These are phyloP conservation scores for Pseudococcus viburni DNA, from an alignment of 2,888 invertebrate species.

Conservation along the genomic window DNA sequence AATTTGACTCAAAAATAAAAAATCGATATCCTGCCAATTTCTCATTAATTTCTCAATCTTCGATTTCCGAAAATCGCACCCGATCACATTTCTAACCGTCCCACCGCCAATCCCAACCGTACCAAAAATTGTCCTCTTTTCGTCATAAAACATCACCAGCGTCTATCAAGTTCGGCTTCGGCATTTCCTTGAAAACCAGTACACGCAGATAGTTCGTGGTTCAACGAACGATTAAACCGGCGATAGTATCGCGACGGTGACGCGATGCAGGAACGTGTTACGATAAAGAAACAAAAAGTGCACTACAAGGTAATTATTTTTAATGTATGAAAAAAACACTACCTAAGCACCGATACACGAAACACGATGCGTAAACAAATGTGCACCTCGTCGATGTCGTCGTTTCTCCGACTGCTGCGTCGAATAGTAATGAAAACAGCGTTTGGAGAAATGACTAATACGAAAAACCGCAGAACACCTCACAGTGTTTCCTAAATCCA, in stretches of 20 bases:
- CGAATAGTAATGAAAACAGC: conserved; percentile 58
- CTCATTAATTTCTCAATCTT: too few species aligned
- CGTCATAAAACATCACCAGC: background rate
- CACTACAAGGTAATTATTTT: conserved; percentile 50
- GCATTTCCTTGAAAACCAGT: conserved; percentile 34
- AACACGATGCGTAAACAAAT: conserved; percentile 59
- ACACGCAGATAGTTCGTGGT: conserved; percentile 29
- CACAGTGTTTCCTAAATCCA: background rate
- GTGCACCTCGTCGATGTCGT: conserved; percentile 38
- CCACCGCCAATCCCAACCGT: too few species aligned
- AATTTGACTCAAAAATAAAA: too few species aligned
- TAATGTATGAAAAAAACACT: conserved; percentile 35
- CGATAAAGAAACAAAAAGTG: conserved; percentile 48
- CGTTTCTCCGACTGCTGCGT: conserved; percentile 35
- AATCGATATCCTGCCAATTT: too few species aligned
- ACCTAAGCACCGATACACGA: conserved; percentile 49
- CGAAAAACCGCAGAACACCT: background rate
- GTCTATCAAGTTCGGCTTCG: background rate
- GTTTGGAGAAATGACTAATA: conserved; percentile 35
- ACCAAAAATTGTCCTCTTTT: too few species aligned
- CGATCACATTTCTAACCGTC: too few species aligned
- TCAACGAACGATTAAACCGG: conserved; percentile 24
- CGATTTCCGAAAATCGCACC: too few species aligned
- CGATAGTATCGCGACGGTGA: conserved; percentile 40
- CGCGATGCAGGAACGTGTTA: conserved; percentile 37